Percentiles rank a stretch among this genome's conserved stretches.
These are phyloP conservation scores for Platerodrilus igneus DNA, from an alignment of 2,888 invertebrate species.

Conservation along the genomic window DNA sequence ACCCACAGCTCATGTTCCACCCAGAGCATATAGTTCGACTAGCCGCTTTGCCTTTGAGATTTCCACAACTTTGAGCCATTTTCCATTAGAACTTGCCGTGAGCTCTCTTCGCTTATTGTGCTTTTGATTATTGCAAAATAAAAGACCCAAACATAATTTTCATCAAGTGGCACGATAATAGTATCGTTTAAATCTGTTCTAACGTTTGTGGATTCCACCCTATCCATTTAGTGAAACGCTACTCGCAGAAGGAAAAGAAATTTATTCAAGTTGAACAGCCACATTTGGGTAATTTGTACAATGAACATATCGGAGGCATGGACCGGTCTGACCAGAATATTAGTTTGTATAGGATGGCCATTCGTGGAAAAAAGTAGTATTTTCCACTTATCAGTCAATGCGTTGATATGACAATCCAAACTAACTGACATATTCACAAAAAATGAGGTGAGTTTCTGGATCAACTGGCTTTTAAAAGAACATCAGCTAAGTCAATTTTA, in stretches of 20 bases:
- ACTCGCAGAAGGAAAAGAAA: slow-evolving; percentile 8
- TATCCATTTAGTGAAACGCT: slow-evolving; percentile 3
- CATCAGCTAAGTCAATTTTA: slow-evolving; percentile 15
- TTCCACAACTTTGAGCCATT: no score
- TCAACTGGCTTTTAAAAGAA: slow-evolving; percentile 18
- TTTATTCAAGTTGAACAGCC: slow-evolving; percentile 1
- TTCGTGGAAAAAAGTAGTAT: slow-evolving; percentile 14
- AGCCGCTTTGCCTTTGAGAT: no score
- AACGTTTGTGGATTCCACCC: slow-evolving; percentile 5
- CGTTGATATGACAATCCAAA: slow-evolving; percentile 21
- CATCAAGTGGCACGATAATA: slow-evolving; percentile 9
- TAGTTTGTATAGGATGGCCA: slow-evolving; percentile 1
- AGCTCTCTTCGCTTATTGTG: no score
- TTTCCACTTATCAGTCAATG: slow-evolving; percentile 18
- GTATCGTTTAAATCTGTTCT: slow-evolving; percentile 7
- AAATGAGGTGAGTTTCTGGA: slow-evolving; percentile 14
- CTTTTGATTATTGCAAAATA: slow-evolving; percentile 1
- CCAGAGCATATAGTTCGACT: no score
- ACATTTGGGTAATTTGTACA: slow-evolving; percentile 5
- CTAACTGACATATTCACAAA: slow-evolving; percentile 22
- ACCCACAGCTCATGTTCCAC: no score
- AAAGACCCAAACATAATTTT: slow-evolving; percentile 1
- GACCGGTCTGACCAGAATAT: slow-evolving; percentile 10
- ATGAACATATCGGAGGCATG: slow-evolving; percentile 2
- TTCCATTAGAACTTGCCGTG: no score